Evolutionary conservation across 2,888 invertebrate species (phyloP).

Genomic region (Lissonota sp.): DNA sequence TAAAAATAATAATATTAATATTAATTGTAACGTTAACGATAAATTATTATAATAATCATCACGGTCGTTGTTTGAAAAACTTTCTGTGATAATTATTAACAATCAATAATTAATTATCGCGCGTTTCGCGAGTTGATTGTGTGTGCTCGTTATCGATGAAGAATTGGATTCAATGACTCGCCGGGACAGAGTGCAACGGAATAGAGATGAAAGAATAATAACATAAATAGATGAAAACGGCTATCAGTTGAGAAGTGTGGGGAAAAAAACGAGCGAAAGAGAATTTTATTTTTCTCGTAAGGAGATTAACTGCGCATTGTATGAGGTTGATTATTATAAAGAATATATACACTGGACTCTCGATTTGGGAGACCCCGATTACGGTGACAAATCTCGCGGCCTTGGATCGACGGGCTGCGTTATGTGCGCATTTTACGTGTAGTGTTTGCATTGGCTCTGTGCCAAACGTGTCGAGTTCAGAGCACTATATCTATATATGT

Average conservation of each 20-base stretch:
- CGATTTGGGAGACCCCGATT: too few relatives aligned
- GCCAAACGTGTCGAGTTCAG: too few relatives aligned
- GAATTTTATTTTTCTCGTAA: too few relatives aligned
- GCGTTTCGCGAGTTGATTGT: constrained; percentile 45
- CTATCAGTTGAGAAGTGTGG: too few relatives aligned
- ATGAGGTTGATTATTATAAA: too few relatives aligned
- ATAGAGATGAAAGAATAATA: constrained; percentile 71
- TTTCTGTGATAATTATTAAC: constrained; percentile 84
- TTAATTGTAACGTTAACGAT: constrained; percentile 41
- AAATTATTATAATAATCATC: constrained; percentile 71
- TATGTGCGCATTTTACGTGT: too few relatives aligned
- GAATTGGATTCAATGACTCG: constrained; percentile 3
- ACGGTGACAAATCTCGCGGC: constrained; percentile 22
- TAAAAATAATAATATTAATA: constrained; percentile 46
- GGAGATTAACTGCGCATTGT: too few relatives aligned
- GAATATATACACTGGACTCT: background rate
- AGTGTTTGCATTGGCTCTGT: too few relatives aligned
- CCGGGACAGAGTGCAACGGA: constrained; percentile 34
- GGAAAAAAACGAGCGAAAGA: too few relatives aligned
- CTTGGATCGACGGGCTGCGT: too few relatives aligned
- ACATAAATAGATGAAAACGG: constrained; percentile 62
- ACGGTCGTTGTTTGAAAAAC: constrained; percentile 82
- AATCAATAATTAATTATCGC: constrained; percentile 80
- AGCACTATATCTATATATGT: too few relatives aligned
- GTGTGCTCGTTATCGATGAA: constrained; percentile 11